phyloP scores from a whole-genome alignment of 2,797 vertebrate species.

The Pogoniulus pusillus region DNA sequence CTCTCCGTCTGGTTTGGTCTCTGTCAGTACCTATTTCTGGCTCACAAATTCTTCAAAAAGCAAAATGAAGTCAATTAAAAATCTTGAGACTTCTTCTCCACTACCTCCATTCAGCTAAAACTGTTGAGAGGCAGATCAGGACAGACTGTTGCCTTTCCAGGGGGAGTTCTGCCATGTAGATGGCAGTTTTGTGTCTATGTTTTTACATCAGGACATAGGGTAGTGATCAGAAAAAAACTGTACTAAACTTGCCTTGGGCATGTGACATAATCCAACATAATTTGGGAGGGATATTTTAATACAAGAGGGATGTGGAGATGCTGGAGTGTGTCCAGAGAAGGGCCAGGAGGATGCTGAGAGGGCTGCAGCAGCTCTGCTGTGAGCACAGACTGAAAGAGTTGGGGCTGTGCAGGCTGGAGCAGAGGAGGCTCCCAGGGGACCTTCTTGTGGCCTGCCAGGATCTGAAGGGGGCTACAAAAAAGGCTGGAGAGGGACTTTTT shows the following conservation, averaged over 20 bases:
- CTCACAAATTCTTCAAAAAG: neutral
- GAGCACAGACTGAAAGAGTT: too few relatives aligned
- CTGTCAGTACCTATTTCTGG: neutral
- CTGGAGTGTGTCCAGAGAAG: too few relatives aligned
- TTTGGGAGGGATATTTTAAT: conserved; percentile 35
- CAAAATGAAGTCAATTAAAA: neutral
- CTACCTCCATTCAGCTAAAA: neutral
- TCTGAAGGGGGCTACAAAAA: too few relatives aligned
- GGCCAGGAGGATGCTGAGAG: too few relatives aligned
- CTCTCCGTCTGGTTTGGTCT: neutral
- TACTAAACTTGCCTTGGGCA: conserved; percentile 25
- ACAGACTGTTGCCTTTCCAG: neutral
- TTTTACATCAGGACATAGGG: conserved; percentile 14
- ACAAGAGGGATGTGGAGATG: too few relatives aligned
- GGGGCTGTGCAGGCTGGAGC: too few relatives aligned
- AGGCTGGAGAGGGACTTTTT: too few relatives aligned
- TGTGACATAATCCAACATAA: conserved; percentile 19
- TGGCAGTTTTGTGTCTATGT: neutral
- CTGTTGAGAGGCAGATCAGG: neutral
- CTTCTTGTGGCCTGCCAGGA: too few relatives aligned
- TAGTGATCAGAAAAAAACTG: conserved; percentile 13
- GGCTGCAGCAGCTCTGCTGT: too few relatives aligned
- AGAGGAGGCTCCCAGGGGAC: too few relatives aligned
- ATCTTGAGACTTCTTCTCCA: neutral
- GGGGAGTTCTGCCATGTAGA: neutral